These are phyloP conservation scores for Agrotis exclamationis DNA, from an alignment of 2,888 invertebrate genomes.

Conservation along the genomic window DNA sequence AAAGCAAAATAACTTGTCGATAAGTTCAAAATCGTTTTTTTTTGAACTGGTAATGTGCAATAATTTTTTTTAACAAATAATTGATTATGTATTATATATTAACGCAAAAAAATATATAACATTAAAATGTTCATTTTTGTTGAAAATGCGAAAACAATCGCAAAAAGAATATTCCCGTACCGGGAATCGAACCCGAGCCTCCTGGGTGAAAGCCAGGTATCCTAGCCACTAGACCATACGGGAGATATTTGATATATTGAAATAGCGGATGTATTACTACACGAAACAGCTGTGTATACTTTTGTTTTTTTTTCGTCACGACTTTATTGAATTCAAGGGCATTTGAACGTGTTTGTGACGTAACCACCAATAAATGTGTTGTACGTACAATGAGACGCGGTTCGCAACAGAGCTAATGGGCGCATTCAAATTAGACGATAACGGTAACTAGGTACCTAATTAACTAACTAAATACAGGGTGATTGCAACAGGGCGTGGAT, in stretches of 20 bases:
- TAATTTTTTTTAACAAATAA: no score
- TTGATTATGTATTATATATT: no score
- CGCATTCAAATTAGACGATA: no score
- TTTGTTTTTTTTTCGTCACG: conserved; percentile 9
- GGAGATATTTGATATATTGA: conserved; percentile 69
- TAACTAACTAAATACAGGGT: no score
- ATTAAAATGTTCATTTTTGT: no score
- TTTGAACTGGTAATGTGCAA: no score
- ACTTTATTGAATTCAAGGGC: conserved; percentile 12
- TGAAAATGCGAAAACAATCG: background rate
- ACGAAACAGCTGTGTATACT: background rate
- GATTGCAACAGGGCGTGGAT: no score
- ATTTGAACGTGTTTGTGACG: conserved; percentile 21
- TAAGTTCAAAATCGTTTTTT: no score
- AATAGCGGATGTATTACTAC: background rate
- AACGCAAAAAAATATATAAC: no score
- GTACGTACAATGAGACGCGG: background rate
- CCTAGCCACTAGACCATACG: conserved; percentile 94
- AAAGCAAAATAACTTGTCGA: no score
- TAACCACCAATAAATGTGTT: conserved; percentile 3
- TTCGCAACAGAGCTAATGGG: background rate
- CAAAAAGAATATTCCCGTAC: conserved; percentile 88
- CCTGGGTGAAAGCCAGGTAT: conserved; percentile 94
- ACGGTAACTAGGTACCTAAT: no score
- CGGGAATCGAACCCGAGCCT: conserved; percentile 94